Conservation (phyloP, 2,113 vertebrate genomes). For the Hemiscyllium ocellatum region DNA sequence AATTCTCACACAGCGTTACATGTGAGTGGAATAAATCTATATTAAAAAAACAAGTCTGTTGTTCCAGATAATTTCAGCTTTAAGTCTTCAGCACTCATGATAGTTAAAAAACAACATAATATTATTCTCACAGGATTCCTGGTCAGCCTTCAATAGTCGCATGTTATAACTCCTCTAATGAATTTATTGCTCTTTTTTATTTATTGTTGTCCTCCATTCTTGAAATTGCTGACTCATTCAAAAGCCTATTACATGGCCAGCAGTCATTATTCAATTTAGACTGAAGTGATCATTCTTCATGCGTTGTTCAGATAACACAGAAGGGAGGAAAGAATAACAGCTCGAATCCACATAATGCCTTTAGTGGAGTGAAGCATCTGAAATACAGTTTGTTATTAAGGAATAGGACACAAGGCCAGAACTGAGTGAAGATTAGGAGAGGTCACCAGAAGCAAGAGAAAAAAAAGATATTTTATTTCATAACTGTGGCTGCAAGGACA, state of each 20-base stretch:
- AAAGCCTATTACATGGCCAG: background rate
- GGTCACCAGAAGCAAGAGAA: background rate
- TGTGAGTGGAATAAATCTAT: background rate
- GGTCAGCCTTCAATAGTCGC: background rate
- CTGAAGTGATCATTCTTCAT: background rate
- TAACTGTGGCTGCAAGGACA: too few species aligned
- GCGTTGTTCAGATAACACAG: background rate
- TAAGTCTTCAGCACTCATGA: background rate
- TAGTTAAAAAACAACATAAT: background rate
- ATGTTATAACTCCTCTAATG: background rate
- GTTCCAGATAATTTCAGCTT: background rate
- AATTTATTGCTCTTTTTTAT: background rate
- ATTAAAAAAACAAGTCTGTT: too few species aligned
- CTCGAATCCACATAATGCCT: background rate
- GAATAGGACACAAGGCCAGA: background rate
- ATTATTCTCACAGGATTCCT: background rate
- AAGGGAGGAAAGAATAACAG: background rate
- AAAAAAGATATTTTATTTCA: background rate
- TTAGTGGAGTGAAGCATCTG: background rate
- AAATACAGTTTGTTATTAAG: background rate
- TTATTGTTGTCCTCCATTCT: background rate
- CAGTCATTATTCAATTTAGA: background rate
- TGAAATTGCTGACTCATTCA: background rate
- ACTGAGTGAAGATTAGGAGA: background rate
- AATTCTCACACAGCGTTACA: background rate